These are phyloP conservation scores for Spheniscus mendiculus DNA, from an alignment of 2,113 vertebrate genomes.

Conservation along the genomic window DNA sequence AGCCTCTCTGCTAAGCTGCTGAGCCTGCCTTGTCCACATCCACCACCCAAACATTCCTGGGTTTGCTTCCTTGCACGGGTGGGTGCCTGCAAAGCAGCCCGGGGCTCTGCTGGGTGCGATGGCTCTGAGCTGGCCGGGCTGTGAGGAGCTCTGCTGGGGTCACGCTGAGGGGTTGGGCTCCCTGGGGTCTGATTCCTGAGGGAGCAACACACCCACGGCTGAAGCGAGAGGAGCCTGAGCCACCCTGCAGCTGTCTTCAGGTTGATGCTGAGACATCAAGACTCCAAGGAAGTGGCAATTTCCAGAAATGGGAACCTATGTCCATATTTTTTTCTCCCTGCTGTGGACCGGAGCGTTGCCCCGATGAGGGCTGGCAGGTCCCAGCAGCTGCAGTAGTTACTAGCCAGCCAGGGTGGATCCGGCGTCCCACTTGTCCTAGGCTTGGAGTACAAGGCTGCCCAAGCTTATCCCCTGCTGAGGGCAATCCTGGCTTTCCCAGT, in stretches of 20 bases:
- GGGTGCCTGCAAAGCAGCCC: neutral
- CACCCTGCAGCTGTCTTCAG: neutral
- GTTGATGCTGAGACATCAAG: neutral
- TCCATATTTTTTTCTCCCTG: neutral
- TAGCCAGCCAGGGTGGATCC: neutral
- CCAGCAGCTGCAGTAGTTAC: rapidly evolving
- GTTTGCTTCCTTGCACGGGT: neutral
- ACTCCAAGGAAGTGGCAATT: neutral
- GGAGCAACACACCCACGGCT: neutral
- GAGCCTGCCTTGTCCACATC: neutral
- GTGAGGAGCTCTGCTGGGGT: rapidly evolving
- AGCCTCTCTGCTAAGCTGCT: neutral
- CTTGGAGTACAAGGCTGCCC: neutral
- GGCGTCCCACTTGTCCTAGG: neutral
- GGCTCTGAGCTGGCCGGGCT: neutral
- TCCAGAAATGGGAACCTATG: neutral
- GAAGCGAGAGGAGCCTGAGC: neutral
- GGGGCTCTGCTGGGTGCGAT: neutral
- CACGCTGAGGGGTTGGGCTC: rapidly evolving
- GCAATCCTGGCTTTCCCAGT: neutral
- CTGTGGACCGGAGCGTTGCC: neutral
- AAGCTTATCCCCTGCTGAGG: neutral
- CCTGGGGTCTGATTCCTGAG: neutral
- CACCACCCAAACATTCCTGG: neutral
- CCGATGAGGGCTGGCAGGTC: neutral